Base-by-base conservation (phyloP, 2,797 vertebrate genomes). In the Oophaga sylvatica region DNA sequence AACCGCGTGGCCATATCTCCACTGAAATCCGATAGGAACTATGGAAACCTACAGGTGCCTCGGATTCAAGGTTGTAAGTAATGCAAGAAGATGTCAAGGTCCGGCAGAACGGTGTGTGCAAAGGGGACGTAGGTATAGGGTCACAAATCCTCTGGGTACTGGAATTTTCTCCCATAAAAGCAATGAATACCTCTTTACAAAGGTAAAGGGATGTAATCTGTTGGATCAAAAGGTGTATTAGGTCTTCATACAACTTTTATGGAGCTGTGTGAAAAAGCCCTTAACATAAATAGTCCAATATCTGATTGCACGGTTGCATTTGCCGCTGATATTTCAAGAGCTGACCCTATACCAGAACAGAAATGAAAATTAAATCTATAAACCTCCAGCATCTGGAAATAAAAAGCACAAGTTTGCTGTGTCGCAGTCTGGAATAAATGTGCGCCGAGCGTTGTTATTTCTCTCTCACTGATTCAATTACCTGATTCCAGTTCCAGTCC, bases 381-480 rank as follows among this genome's bases (percentile, higher is more conserved):
- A 73, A 89, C 68, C 89, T 89, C 86, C 90, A 48, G n/a, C 87
- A 80, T 17, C 83, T 80, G 59, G 41, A 67, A 85, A 85, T 57
- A 89, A 91, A 90, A 89, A 75, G 87, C 71, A 87, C 86, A 87
- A 88, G 70, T 53, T 80, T 86, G 17, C 15, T 41, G 41, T 41
- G 59, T 41, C 8, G 63, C 86, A 20, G 53, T 80, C 84, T 80
- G n/a, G 57, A 90, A 70, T 90, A 90, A 86, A 81, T 90, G 60
- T 89, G 80, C 75, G 11, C 76, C 81, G 17, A 70, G 12, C 84
- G 59, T 35, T 82, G 35, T 82, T 84, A 90, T 59, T 45, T 70
- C 87, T 80, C 90, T 88, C 71, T 77, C 73, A 87, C 84, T 88
- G 85, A 89, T 90, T 90, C 86, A 78, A 89, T 88, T 91, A 91